Base-by-base conservation (phyloP, 2,888 invertebrate species). In the Megalurothrips usitatus region DNA sequence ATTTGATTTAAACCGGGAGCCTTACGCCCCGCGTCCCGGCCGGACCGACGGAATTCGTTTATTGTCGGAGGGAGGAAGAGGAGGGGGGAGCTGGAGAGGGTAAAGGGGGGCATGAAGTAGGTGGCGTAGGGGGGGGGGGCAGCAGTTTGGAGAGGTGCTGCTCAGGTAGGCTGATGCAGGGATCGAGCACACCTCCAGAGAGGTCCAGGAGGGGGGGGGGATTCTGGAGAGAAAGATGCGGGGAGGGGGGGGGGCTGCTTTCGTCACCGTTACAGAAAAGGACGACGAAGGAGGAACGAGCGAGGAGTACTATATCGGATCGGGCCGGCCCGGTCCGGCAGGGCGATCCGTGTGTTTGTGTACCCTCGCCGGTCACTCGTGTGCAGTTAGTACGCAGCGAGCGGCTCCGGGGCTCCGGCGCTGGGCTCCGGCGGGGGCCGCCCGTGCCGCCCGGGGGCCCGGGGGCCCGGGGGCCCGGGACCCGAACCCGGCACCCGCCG, bases 61-160 rank as follows among this genome's bases (percentile, higher is more conserved):
- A 75, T 75, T 75, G 68, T 75, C 26, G 78, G 79, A 58, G 48
- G 80, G 81, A 47, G 79, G 79, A 81, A 82, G 81, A 79, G 82
- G 80, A 79, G 82, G 81, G 78, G 43, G 19, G 47, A 23, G 28
- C 11, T 23, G 79, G 3, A 43, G 48, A 43, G 78, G 48, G 75
- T 34, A 80, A 47, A 19, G n/a, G 78, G n/a, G 34, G 75, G 49
- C 78, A n/a, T 26, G 19, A 80, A 49, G 23, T 6, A 49, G 52
- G 48, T 23, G 17, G 80, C 19, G 58, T n/a, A 34, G 47, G 28
- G 23, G 47, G 28, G 52, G 78, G 49, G 12, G 80, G 63, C 3
- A 26, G 26, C 75, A 26, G 81, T 34, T 9, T 17, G 23, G 17
- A 43, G 78, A 78, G 48, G 78, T 75, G 68, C 68, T 75, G 26